phyloP scores from a whole-genome alignment of 2,888 invertebrate species.

The Cynaeus angustus region DNA sequence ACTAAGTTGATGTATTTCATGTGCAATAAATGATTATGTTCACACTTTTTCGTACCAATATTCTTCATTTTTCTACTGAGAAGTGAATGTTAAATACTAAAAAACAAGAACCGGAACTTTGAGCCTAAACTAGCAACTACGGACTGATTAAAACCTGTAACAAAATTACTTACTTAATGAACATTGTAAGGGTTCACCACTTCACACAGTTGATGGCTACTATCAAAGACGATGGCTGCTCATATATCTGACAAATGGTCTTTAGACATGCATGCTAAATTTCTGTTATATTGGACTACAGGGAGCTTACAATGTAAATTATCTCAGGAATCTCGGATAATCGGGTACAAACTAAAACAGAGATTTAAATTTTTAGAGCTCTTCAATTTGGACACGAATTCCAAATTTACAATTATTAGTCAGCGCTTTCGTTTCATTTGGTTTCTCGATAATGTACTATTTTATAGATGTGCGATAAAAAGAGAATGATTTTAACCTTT shows the following conservation, averaged over 20 bases:
- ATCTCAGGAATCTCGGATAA: background rate
- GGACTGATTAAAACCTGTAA: no score
- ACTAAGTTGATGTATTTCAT: conserved; percentile 59
- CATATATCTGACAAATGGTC: conserved; percentile 6
- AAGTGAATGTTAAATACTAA: background rate
- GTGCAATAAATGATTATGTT: conserved; percentile 60
- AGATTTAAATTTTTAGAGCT: no score
- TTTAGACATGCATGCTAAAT: conserved; percentile 1
- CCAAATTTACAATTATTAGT: no score
- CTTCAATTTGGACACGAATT: no score
- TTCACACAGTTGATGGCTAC: background rate
- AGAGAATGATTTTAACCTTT: no score
- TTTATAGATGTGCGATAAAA: no score
- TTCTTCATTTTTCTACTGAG: conserved; percentile 5
- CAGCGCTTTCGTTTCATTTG: no score
- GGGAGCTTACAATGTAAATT: background rate
- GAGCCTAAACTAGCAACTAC: no score
- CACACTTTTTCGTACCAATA: conserved; percentile 40
- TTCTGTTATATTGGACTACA: background rate
- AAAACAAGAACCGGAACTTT: background rate
- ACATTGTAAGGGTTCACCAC: conserved; percentile 1
- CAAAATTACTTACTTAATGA: no score
- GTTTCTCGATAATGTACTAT: no score
- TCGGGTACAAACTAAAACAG: no score
- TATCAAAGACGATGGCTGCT: conserved; percentile 8